phyloP scores from a whole-genome alignment of 2,113 vertebrate species.

The Phyllopteryx taeniolatus region DNA sequence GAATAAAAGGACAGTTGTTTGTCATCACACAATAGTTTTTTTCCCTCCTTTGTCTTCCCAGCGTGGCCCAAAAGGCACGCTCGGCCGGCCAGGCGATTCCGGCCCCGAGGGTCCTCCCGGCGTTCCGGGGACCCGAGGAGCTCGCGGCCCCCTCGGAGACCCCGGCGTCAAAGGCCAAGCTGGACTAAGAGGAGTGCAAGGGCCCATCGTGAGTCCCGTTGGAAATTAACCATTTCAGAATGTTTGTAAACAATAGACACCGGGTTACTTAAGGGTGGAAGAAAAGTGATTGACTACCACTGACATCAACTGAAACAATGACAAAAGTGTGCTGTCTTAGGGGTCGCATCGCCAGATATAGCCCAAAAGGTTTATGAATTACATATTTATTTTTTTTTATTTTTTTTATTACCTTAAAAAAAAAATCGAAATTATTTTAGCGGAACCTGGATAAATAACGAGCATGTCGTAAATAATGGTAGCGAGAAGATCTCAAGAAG shows the following conservation, averaged over 20 bases:
- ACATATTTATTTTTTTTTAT: no score
- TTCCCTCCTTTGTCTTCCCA: conserved; percentile 24
- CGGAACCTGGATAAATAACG: no score
- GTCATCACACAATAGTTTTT: background rate
- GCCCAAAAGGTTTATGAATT: no score
- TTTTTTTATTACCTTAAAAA: no score
- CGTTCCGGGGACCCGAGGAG: conserved; percentile 71
- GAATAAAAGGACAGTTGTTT: no score
- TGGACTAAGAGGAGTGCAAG: conserved; percentile 70
- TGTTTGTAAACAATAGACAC: background rate
- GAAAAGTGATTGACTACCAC: background rate
- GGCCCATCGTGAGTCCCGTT: conserved; percentile 63
- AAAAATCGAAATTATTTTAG: no score
- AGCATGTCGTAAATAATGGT: no score
- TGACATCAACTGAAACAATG: no score
- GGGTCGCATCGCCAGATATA: no score
- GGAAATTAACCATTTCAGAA: background rate
- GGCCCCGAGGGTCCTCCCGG: conserved; percentile 71
- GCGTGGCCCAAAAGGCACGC: conserved; percentile 64
- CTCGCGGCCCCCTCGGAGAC: conserved; percentile 65
- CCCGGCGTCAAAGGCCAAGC: conserved; percentile 60
- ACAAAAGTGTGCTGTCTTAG: no score
- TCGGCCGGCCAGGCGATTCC: conserved; percentile 50
- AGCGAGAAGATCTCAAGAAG: no score
- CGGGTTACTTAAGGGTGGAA: background rate